Evolutionary conservation across 1,140 invertebrate genomes (phyloP), one percentile per base, ranked within the genome.

Genomic region (Acyrthosiphon pisum): DNA sequence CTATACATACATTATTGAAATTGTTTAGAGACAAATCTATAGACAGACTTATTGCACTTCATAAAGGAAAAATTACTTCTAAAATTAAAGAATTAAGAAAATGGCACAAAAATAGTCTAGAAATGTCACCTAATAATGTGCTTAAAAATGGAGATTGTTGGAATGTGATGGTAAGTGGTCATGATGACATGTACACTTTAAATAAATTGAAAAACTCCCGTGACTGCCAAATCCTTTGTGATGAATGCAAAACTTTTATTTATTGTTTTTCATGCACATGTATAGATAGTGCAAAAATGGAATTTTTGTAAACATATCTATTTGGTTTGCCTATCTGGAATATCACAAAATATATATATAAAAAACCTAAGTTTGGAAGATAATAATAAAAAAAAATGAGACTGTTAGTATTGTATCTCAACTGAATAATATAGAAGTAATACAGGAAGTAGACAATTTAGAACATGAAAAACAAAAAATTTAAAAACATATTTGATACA

Each of bases 281-380:
- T 84, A 44, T 84, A 44, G 81, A 84, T 23, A 84, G 81, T 84
- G 81, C 81, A 41, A 84, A 83, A 83, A 83, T 83, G 22, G 81
- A 83, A 83, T 83, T 30, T 83, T 22, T 83, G 81, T 37, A 83
- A 41, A 3, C 35, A 83, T 83, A 83, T 83, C 26, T 22, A 83
- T 83, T 44, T 83, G 23, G 37, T 83, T 83, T 83, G 37, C 37
- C 37, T 4, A 83, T 81, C 8, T 20, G 76, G 37, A 81, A 81
- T 2, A 81, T 0, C 7, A 23, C 20, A 83, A 41, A 37, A 41
- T 3, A 41, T 23, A 83, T 41, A 41, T 41, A 37, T 18, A 41
- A 41, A 44, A 37, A 83, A 23, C 14, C 7, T 18, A 41, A 23
- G 37, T 41, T 41, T 41, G 18, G 11, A 83, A 41, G 81, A 23